A percentile compares a stretch with the other conserved stretches of the same genome.
Conservation (phyloP, 2,888 invertebrate genomes). For the Phengaris alcon region DNA sequence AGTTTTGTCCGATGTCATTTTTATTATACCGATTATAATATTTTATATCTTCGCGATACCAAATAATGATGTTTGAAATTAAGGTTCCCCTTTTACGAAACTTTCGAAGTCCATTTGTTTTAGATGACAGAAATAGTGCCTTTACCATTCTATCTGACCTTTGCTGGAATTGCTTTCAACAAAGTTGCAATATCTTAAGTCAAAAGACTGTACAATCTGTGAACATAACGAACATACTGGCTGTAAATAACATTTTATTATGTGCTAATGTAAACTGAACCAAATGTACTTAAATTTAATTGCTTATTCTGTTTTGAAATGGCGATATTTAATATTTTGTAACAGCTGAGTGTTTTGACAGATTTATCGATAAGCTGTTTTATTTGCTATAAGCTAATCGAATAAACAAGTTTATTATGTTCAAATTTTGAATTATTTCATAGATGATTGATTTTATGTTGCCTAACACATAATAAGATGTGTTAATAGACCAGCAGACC, state of each 20-base stretch:
- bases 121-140: conserved; percentile 12
- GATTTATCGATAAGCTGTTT: conserved; percentile 18
- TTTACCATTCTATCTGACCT: conserved; percentile 17
- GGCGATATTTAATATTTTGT: conserved; percentile 14
- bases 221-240: conserved; percentile 8
- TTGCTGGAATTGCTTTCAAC: conserved; percentile 7
- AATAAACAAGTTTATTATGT: conserved; percentile 19
- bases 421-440: background rate
- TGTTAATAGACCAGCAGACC: background rate
- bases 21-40: background rate
- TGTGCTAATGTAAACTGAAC: conserved; percentile 22
- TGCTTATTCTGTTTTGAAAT: conserved; percentile 10
- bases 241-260: conserved; percentile 15
- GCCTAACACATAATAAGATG: background rate
- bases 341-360: conserved; percentile 13
- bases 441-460: background rate
- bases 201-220: background rate
- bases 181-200: conserved; percentile 19
- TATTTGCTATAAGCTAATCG: background rate
- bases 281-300: conserved; percentile 16
- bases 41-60: background rate
- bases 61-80: conserved; percentile 15
- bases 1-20: conserved; percentile 3
- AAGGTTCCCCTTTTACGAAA: conserved; percentile 6
- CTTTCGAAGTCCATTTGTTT: conserved; percentile 1